A percentile compares a stretch with the other conserved stretches of the same genome.
Conservation (phyloP, 2,113 vertebrate genomes). For the Centrocercus urophasianus region DNA sequence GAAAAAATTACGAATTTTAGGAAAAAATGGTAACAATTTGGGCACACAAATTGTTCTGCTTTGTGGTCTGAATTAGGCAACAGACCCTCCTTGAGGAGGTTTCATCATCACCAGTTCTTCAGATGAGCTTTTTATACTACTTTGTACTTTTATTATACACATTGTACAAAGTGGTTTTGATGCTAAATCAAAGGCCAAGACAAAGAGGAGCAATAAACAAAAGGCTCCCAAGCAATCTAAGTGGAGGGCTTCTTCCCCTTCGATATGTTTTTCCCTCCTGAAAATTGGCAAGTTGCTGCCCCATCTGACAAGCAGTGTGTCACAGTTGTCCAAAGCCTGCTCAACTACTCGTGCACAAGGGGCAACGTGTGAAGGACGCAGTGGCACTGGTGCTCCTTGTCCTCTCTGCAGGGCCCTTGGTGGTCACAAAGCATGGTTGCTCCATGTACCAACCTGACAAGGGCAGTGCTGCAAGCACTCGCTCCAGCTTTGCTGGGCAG, state of each 20-base stretch:
- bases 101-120: not conserved
- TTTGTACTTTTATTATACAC: no score
- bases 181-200: not conserved
- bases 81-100: not conserved
- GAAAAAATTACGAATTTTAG: not conserved
- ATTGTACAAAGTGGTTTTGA: not conserved
- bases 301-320: not conserved
- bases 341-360: accelerated
- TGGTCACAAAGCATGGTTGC: accelerated
- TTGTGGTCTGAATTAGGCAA: not conserved
- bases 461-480: accelerated
- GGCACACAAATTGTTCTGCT: not conserved
- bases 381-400: not conserved
- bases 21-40: not conserved
- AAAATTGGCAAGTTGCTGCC: not conserved
- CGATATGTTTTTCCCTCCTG: accelerated
- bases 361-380: accelerated
- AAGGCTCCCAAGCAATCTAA: not conserved
- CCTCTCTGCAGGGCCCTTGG: accelerated
- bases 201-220: not conserved
- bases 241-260: not conserved
- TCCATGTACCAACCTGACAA: not conserved
- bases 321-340: not conserved
- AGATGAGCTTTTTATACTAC: not conserved
- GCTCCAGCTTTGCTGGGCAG: accelerated